Evolutionary conservation across 2,113 vertebrate genomes (phyloP).

Genomic region (Scophthalmus maximus): DNA sequence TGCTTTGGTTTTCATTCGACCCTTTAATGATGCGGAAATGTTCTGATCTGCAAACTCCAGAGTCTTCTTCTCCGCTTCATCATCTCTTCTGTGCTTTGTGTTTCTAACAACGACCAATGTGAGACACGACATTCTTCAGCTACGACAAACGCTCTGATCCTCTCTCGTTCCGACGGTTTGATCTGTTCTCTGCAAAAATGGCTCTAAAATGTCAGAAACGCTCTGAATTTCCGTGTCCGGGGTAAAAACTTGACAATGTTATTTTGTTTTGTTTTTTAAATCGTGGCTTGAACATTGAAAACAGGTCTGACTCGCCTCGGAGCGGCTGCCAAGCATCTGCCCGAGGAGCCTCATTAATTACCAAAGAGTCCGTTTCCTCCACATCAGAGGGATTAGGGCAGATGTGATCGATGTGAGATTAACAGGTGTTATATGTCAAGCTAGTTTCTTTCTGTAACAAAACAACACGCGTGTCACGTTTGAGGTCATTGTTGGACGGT

Average conservation of each 20-base stretch:
- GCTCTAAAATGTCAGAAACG: slow-evolving; percentile 32
- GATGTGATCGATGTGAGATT: background rate
- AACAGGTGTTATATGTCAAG: background rate
- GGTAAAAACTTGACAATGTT: too few species aligned
- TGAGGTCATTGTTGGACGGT: too few species aligned
- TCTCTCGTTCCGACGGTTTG: slow-evolving; percentile 14
- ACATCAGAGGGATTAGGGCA: background rate
- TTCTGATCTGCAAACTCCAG: too few species aligned
- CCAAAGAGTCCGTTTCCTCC: background rate
- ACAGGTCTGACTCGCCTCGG: background rate
- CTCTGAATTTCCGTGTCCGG: too few species aligned
- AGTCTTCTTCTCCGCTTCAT: background rate
- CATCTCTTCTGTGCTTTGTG: slow-evolving; percentile 31
- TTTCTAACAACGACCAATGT: slow-evolving; percentile 27
- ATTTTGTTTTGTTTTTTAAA: too few species aligned
- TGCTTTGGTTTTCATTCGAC: background rate
- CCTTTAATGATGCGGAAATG: too few species aligned
- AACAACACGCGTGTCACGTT: too few species aligned
- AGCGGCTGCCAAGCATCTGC: background rate
- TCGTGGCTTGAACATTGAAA: too few species aligned
- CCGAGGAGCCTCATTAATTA: too few species aligned
- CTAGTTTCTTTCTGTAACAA: too few species aligned
- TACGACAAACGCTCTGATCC: slow-evolving; percentile 32
- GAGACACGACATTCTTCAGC: slow-evolving; percentile 27
- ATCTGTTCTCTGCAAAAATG: background rate